Base-by-base conservation (phyloP, 2,797 vertebrate genomes). In the Psittacula derbiana region DNA sequence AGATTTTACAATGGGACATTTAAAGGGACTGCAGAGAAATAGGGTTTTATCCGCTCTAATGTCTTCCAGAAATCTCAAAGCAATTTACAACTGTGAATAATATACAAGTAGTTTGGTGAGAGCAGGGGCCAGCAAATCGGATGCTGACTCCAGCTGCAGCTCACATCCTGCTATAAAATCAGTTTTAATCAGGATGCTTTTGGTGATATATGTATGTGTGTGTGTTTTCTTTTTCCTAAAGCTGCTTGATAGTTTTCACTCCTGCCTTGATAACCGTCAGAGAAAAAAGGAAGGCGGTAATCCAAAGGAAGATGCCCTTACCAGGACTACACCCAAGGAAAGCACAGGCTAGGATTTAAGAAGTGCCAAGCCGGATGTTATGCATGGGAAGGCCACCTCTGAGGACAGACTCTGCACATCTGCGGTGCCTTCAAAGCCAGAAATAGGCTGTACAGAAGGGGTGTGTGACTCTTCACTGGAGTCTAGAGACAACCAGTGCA, bases 71-170 rank as follows among this genome's bases (percentile, higher is more conserved):
- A 94, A 92, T 40, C 88, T 93, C 94, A 79, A 62, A 94, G 93
- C 91, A 92, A 95, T 97, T 97, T 96, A 74, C 89, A 95, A 67
- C 90, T 74, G 94, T 93, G 93, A 95, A 73, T 81, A 82, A 94
- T n/a, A 61, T 8, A 38, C 36, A 28, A 72, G 57, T 21, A 65
- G 79, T 1, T 60, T 30, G 47, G 84, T 47, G 80, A 82, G 49
- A 70, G 82, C 3, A 3, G 3, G 60, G 88, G 61, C 78, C 53
- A 52, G 81, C 74, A 38, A 65, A 76, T 71, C 13, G 0, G 40
- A 27, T 67, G 58, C 82, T 50, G 88, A 4, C 65, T 92, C 31
- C 60, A 40, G 84, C 80, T 89, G 80, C 69, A 72, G 64, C 75
- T 88, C 7, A 10, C 87, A 82, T 84, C 81, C 84, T 88, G 84